phyloP scores from a whole-genome alignment of 2,797 vertebrate species.

The Micrastur ruficollis region DNA sequence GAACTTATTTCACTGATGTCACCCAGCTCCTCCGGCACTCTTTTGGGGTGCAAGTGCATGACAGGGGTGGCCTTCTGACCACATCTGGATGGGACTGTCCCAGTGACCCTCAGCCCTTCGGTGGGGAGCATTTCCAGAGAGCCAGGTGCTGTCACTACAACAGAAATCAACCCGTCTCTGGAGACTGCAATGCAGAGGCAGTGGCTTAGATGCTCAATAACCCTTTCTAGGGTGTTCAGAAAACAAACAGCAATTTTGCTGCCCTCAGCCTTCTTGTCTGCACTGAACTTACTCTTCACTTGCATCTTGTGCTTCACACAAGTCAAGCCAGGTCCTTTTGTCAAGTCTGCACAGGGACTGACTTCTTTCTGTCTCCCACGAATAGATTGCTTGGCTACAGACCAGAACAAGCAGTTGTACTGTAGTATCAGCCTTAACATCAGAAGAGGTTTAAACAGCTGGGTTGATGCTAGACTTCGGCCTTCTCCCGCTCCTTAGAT shows the following conservation, averaged over 20 bases:
- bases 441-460: background rate
- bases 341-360: background rate
- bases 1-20: background rate
- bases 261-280: background rate
- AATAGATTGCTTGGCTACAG: background rate
- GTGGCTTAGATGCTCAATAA: background rate
- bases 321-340: background rate
- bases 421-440: background rate
- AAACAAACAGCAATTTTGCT: background rate
- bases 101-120: background rate
- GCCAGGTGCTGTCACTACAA: background rate
- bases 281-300: background rate
- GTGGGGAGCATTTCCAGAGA: background rate
- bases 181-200: background rate
- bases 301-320: background rate
- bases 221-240: background rate
- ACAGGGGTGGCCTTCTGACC: background rate
- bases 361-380: background rate
- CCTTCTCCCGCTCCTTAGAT: background rate
- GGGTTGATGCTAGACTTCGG: background rate
- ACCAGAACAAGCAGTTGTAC: background rate
- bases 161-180: background rate
- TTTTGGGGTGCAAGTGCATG: background rate
- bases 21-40: background rate
- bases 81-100: background rate